These are phyloP conservation scores for Beris chalybata DNA, from an alignment of 2,888 invertebrate genomes.

Conservation along the genomic window DNA sequence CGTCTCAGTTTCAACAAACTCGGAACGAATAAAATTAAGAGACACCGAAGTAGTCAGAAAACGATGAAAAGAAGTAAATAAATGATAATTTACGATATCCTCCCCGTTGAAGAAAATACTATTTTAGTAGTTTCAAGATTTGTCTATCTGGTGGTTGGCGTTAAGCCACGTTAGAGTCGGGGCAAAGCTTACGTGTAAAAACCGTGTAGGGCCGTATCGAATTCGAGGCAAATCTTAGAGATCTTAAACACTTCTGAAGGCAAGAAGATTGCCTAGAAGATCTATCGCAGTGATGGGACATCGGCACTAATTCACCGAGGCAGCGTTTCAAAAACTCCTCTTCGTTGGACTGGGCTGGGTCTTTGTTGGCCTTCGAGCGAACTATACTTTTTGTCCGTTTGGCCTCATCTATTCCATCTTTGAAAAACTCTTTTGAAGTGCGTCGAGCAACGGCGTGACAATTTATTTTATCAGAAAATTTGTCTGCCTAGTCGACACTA, in stretches of 20 bases:
- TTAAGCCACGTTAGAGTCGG: background rate
- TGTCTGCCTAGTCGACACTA: conserved; percentile 17
- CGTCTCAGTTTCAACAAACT: too few relatives aligned
- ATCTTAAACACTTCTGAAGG: background rate
- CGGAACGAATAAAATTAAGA: too few relatives aligned
- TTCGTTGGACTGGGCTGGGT: too few relatives aligned
- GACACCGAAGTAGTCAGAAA: too few relatives aligned
- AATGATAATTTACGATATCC: conserved; percentile 10
- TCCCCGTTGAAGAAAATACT: background rate
- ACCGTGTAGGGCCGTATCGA: too few relatives aligned
- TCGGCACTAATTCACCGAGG: too few relatives aligned
- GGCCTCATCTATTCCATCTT: conserved; percentile 23
- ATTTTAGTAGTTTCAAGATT: background rate
- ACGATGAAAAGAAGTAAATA: background rate
- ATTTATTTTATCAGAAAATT: conserved; percentile 28
- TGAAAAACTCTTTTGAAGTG: conserved; percentile 19
- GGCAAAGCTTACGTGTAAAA: background rate
- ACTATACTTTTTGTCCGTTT: background rate
- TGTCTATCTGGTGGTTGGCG: background rate
- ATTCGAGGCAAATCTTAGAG: background rate
- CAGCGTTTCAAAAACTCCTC: too few relatives aligned
- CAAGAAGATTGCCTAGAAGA: background rate
- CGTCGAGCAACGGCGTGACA: conserved; percentile 27
- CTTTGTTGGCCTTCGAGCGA: too few relatives aligned
- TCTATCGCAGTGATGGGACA: too few relatives aligned